phyloP scores from a whole-genome alignment of 2,113 vertebrate genomes.

The Alaudala cheleensis region DNA sequence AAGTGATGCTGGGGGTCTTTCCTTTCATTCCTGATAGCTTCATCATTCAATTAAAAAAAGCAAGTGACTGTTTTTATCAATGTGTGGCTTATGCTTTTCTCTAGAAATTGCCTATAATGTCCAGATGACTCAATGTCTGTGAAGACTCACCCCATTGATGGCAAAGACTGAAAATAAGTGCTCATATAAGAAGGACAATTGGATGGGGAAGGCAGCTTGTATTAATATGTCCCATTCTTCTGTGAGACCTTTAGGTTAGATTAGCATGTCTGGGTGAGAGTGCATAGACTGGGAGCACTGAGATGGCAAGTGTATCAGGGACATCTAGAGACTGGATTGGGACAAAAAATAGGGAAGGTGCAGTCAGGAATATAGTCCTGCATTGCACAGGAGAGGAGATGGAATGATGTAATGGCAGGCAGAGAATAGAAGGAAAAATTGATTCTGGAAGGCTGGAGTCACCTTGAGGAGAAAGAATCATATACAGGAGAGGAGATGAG shows the following conservation, averaged over 20 bases:
- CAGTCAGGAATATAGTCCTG: background rate
- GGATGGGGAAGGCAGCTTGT: background rate
- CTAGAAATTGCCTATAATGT: background rate
- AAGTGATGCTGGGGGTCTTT: background rate
- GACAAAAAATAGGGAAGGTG: background rate
- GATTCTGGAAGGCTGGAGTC: background rate
- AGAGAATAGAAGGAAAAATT: background rate
- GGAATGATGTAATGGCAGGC: background rate
- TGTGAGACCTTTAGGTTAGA: background rate
- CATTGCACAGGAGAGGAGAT: background rate
- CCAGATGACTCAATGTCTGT: background rate
- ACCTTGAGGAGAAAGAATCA: background rate
- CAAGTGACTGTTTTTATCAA: background rate
- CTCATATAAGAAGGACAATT: background rate
- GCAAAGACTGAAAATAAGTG: constrained; percentile 16
- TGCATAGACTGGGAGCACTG: background rate
- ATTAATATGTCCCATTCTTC: background rate
- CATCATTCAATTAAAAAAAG: background rate
- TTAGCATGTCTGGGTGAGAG: background rate
- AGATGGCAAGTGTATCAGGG: background rate
- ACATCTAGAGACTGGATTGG: background rate
- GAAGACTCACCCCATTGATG: background rate
- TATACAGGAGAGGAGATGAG: background rate
- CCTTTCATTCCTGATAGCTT: background rate
- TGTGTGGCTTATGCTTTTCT: background rate